phyloP scores from a whole-genome alignment of 1,140 invertebrate species.

The Zaprionus africanus region DNA sequence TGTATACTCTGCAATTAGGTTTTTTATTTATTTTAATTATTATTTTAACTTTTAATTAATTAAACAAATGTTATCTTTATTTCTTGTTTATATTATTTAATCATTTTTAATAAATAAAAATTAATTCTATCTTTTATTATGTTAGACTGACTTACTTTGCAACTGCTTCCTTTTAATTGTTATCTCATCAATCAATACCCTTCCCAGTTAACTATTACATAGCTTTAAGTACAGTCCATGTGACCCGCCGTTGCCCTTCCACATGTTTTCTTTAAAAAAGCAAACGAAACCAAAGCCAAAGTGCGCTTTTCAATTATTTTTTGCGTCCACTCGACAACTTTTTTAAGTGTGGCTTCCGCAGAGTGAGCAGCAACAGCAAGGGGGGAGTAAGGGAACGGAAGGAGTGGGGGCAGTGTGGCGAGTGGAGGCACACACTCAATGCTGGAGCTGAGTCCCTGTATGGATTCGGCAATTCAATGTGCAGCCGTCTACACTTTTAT shows the following conservation, averaged over 20 bases:
- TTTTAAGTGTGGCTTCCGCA: conserved; percentile 46
- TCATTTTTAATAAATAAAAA: neutral
- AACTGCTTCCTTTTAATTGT: neutral
- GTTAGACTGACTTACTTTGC: neutral
- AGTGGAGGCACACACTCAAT: neutral
- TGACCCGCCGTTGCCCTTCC: neutral
- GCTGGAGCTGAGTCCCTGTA: conserved; percentile 39
- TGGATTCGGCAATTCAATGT: conserved; percentile 66
- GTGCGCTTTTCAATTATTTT: conserved; percentile 74
- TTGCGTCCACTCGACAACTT: conserved; percentile 60
- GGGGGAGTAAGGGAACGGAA: neutral
- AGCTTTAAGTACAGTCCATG: conserved; percentile 9
- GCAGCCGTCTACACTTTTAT: conserved; percentile 74
- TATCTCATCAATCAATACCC: neutral
- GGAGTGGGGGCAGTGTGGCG: neutral
- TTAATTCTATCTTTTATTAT: too few species aligned
- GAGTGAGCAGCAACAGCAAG: neutral
- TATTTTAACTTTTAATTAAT: neutral
- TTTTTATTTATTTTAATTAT: neutral
- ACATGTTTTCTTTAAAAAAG: conserved; percentile 25
- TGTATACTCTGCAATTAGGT: neutral
- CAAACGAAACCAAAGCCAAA: conserved; percentile 45
- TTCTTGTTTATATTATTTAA: neutral
- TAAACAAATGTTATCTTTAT: neutral
- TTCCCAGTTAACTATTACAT: conserved; percentile 1